A percentile compares a stretch with the other conserved stretches of the same genome.
These are phyloP conservation scores for Toxonevra muliebris DNA, from an alignment of 2,888 invertebrate species.

Conservation along the genomic window DNA sequence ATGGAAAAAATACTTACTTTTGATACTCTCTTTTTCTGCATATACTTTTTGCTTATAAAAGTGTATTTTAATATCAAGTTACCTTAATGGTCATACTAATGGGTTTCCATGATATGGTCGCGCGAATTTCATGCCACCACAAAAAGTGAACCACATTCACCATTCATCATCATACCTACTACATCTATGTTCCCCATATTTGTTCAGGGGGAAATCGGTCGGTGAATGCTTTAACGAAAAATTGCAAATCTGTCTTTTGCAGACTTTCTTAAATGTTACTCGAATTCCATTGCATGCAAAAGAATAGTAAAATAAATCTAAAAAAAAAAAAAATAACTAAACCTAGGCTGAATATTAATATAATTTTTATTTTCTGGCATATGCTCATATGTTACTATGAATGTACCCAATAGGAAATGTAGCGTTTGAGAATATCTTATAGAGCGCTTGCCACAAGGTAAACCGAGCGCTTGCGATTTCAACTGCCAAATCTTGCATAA, in stretches of 20 bases:
- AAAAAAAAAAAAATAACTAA: conserved; percentile 16
- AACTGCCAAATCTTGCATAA: too few species aligned
- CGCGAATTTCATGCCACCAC: neutral
- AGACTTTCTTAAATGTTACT: conserved; percentile 24
- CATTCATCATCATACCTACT: too few species aligned
- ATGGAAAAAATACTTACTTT: neutral
- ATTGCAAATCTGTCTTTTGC: conserved; percentile 20
- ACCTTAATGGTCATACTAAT: conserved; percentile 35
- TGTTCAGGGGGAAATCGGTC: too few species aligned
- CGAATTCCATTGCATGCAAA: conserved; percentile 37
- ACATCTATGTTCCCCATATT: too few species aligned
- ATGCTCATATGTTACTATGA: conserved; percentile 17
- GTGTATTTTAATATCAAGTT: conserved; percentile 19
- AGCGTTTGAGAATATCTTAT: too few species aligned
- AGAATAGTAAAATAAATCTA: conserved; percentile 32
- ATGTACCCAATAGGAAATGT: too few species aligned
- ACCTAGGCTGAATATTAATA: conserved; percentile 54
- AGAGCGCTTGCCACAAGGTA: too few species aligned
- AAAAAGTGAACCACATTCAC: neutral
- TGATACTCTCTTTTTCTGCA: too few species aligned
- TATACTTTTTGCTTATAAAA: too few species aligned
- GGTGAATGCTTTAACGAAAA: too few species aligned
- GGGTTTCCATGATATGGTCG: conserved; percentile 22
- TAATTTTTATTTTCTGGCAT: conserved; percentile 52
- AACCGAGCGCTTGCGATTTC: too few species aligned